These are phyloP conservation scores for Bradysia coprophila DNA, from an alignment of 1,140 invertebrate genomes.

Conservation along the genomic window DNA sequence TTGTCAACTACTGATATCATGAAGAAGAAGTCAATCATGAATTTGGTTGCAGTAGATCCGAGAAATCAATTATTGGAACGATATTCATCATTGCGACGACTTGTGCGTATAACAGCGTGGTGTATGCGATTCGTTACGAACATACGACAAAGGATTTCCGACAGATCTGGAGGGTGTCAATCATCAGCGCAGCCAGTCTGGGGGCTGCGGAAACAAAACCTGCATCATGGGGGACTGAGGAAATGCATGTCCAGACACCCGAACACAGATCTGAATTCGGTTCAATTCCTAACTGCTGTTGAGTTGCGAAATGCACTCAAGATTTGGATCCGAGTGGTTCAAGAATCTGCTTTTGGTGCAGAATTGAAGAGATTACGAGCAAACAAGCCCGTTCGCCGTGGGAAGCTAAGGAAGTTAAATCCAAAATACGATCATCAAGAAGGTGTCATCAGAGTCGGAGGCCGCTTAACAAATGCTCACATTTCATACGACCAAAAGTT, in stretches of 20 bases:
- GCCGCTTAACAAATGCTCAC: constrained; percentile 10
- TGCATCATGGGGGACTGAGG: not conserved
- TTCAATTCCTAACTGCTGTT: no score
- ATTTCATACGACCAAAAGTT: constrained; percentile 9
- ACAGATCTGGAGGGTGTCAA: no score
- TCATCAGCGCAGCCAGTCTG: no score
- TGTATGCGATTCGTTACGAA: not conserved
- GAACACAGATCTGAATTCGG: no score
- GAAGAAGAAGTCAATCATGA: not conserved
- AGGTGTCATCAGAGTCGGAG: constrained; percentile 15
- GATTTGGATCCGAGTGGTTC: not conserved
- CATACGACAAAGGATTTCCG: no score
- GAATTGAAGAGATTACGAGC: not conserved
- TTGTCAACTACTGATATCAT: no score
- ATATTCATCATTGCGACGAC: not conserved
- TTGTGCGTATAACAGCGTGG: not conserved
- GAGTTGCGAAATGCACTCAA: not conserved
- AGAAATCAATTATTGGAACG: not conserved
- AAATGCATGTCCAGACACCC: no score
- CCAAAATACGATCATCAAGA: constrained; percentile 10
- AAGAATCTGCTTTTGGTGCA: not conserved
- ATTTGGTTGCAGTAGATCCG: not conserved
- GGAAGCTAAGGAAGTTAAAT: no score
- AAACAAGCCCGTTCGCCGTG: no score
- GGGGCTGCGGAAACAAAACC: no score